These are phyloP conservation scores for Dendrophyllia cribrosa DNA, from an alignment of 64 coral and sea anemone genomes.

Conservation along the genomic window DNA sequence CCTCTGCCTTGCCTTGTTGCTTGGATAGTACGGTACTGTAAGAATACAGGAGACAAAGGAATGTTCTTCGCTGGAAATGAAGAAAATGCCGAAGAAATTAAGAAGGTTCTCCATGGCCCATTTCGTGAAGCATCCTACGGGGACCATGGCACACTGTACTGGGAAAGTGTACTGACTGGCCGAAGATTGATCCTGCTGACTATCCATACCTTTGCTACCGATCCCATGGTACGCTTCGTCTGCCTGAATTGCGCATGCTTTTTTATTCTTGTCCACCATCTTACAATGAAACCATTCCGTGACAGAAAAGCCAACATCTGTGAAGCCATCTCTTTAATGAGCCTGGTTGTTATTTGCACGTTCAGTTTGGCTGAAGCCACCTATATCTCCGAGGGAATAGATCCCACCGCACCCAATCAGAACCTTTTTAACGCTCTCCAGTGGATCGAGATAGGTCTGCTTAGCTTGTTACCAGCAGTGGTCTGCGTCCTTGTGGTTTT, in stretches of 20 bases:
- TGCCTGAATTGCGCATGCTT: not conserved
- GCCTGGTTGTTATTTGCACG: not conserved
- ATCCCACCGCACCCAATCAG: not conserved
- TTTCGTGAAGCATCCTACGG: slow-evolving; percentile 36
- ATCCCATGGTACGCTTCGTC: slow-evolving; percentile 52
- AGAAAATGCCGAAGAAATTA: slow-evolving; percentile 17
- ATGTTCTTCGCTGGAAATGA: not conserved
- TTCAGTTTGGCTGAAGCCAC: slow-evolving; percentile 31
- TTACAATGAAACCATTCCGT: not conserved
- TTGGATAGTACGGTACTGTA: slow-evolving; percentile 10
- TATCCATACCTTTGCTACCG: slow-evolving; percentile 51
- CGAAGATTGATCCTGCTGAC: slow-evolving; percentile 72
- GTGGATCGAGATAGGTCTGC: slow-evolving; percentile 7
- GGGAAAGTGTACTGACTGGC: slow-evolving; percentile 79
- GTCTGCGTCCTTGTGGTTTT: not conserved
- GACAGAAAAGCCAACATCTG: slow-evolving; percentile 11
- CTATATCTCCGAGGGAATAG: slow-evolving; percentile 13
- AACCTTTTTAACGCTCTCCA: not conserved
- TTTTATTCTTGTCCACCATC: slow-evolving; percentile 13
- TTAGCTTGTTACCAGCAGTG: slow-evolving; percentile 1
- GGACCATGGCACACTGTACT: slow-evolving; percentile 51
- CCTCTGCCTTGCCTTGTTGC: slow-evolving; percentile 59
- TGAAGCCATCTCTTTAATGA: not conserved
- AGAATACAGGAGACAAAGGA: not conserved
- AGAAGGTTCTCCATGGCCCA: slow-evolving; percentile 55